Evolutionary conservation across 2,797 vertebrate genomes (phyloP), one percentile per base, ranked within the genome.

Genomic region (Falco columbarius): DNA sequence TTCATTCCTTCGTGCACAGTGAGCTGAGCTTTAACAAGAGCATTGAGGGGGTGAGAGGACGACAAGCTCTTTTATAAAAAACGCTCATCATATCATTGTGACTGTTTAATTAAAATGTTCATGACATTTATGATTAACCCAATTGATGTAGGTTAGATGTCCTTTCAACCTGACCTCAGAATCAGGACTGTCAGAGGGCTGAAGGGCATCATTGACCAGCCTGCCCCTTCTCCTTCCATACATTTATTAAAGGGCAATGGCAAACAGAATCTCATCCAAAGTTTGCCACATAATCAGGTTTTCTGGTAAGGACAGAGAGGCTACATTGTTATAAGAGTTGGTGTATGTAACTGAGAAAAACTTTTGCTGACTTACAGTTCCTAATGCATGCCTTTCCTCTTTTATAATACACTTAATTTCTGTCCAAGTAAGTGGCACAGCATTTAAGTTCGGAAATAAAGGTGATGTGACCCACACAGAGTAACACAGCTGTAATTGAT

Each of bases 61-160:
- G 29, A 81, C 40, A 71, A 88, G 23, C 3, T 58, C 16, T 67
- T 81, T 90, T 66, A 52, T 52, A 82, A 6, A 65, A 71, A 88
- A 67, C 2, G 6, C 12, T 82, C 24, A 55, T 58, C 40, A 20
- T 73, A 73, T 58, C 10, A 42, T n/a, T 72, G 46, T 46, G 22
- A 8, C 3, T 32, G 24, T 83, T 93, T 83, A 91, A 95, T 89
- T 88, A 87, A 83, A 93, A 80, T 73, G 51, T 77, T 89, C 13
- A 9, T 80, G 72, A 59, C 49, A 90, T 86, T 83, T 93, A 65
- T 81, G 22, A 90, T 90, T 95, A 91, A 80, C 52, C 17, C 23
- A 46, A 49, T 4, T 52, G 72, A 76, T 76, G 54, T 51, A 86
- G 44, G 18, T 81, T 90, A 77, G 65, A 36, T 54, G 23, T 83